Base-by-base conservation (phyloP, 2,797 vertebrate genomes). In the Cossypha heuglini region DNA sequence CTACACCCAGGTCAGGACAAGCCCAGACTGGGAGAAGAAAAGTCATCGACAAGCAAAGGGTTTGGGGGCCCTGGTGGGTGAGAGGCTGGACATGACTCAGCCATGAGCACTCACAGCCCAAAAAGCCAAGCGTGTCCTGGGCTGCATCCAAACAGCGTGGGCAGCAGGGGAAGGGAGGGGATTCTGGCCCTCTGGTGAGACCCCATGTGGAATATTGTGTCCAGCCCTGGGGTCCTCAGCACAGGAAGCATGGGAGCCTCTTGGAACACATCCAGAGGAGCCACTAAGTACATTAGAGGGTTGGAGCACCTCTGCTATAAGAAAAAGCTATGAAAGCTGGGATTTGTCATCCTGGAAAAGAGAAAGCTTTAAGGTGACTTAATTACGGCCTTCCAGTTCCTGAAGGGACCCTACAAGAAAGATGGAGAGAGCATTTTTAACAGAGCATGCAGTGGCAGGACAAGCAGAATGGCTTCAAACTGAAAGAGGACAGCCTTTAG, bases 121-220 rank as follows among this genome's bases (percentile, higher is more conserved):
- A 26, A 68, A 5, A 43, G 26, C 55, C 35, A n/a, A 10, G 20
- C 0, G 0, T n/a, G 19, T 5, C 31, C 69, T 67, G 68, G 17
- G 21, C 7, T 40, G 35, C 31, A 68, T 6, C 31, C 49, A 62
- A 10, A 62, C 62, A 48, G 26, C 0, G 0, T 38, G 25, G 52
- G 0, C 48, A 75, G 46, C 33, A 67, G 21, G 13, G 15, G 3
- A 59, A 5, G 6, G 6, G 17, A 81, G 13, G 8, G 9, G 31
- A 61, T 62, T 68, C 55, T 55, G 31, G 9, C 22, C 13, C 28
- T 51, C 37, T 52, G 20, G 10, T 31, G 18, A 54, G 22, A 68
- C 3, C 11, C 17, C 15, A 37, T 6, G 5, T 28, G 19, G 19
- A 48, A 40, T 11, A 3, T 2, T 28, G 26, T 31, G 28, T 48